Conservation (phyloP, 1,140 invertebrate species). For the Diorhabda carinulata region DNA sequence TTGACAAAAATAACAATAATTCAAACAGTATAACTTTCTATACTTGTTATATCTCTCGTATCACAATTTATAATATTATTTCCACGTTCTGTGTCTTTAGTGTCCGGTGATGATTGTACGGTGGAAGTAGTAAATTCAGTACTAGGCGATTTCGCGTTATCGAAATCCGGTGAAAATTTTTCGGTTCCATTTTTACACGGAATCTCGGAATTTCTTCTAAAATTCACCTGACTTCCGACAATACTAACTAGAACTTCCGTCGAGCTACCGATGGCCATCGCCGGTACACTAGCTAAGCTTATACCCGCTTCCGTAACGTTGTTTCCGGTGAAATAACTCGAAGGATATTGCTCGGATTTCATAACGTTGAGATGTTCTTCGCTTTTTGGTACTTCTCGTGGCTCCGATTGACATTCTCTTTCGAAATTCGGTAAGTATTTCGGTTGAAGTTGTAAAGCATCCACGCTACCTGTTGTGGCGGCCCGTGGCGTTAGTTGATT, state of each 20-base stretch:
- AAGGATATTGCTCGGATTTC: neutral
- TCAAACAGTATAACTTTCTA: slow-evolving; percentile 12
- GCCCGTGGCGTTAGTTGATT: slow-evolving; percentile 51
- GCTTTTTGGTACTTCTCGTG: slow-evolving; percentile 29
- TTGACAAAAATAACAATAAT: neutral
- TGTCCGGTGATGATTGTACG: slow-evolving; percentile 19
- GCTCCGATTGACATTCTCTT: slow-evolving; percentile 38
- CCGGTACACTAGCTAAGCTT: slow-evolving; percentile 34
- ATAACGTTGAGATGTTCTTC: slow-evolving; percentile 19
- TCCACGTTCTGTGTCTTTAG: neutral
- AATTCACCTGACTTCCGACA: slow-evolving; percentile 38
- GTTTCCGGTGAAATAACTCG: slow-evolving; percentile 21
- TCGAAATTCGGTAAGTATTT: slow-evolving; percentile 53
- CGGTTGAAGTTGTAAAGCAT: slow-evolving; percentile 62
- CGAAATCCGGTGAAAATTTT: slow-evolving; percentile 28
- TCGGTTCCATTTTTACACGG: neutral
- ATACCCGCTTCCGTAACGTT: slow-evolving; percentile 32
- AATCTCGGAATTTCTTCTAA: slow-evolving; percentile 33
- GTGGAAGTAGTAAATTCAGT: slow-evolving; percentile 38
- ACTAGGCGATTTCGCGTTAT: slow-evolving; percentile 36
- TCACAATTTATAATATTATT: slow-evolving; percentile 13
- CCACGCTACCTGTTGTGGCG: slow-evolving; percentile 61
- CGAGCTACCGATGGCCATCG: slow-evolving; percentile 41
- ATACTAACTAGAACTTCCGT: slow-evolving; percentile 42
- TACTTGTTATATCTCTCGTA: neutral